phyloP scores from a whole-genome alignment of 2,888 invertebrate species.

The Drosophila sordidula region DNA sequence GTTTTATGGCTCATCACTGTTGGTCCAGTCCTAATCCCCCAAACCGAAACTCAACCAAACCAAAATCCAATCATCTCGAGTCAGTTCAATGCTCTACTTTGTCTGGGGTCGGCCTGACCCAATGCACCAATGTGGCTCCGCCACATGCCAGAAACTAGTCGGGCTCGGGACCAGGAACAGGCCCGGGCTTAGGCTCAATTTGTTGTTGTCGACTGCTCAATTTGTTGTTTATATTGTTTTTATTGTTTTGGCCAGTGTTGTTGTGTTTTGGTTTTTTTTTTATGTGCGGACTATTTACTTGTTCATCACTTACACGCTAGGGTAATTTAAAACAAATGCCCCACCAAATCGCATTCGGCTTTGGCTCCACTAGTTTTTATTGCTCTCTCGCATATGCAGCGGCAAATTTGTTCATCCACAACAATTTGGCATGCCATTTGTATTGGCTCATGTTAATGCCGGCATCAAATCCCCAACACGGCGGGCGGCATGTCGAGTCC shows the following conservation, averaged over 20 bases:
- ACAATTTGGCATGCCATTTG: conserved; percentile 81
- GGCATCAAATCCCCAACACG: conserved; percentile 70
- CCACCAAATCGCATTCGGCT: conserved; percentile 76
- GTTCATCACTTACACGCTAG: conserved; percentile 82
- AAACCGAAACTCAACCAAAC: conserved; percentile 7
- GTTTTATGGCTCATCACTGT: conserved; percentile 69
- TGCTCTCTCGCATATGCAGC: conserved; percentile 58
- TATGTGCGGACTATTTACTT: conserved; percentile 61
- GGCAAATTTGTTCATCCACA: conserved; percentile 73
- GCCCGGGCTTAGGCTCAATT: conserved; percentile 8
- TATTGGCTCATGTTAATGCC: conserved; percentile 80
- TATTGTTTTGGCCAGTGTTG: conserved; percentile 22
- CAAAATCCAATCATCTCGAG: conserved; percentile 60
- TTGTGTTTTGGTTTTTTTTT: conserved; percentile 25
- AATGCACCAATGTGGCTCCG: conserved; percentile 9
- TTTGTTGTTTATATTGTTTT: conserved; percentile 50
- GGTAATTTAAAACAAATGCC: conserved; percentile 81
- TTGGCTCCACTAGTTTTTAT: conserved; percentile 69
- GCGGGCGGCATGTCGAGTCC: conserved; percentile 45
- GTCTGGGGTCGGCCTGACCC: conserved; percentile 27
- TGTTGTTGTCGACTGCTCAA: conserved; percentile 62
- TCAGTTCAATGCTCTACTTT: conserved; percentile 62
- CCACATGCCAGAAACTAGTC: conserved; percentile 7
- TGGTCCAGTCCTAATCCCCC: conserved; percentile 30
- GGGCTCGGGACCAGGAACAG: neutral